Base-by-base conservation (phyloP, 2,113 vertebrate genomes). In the Podarcis cretensis region DNA sequence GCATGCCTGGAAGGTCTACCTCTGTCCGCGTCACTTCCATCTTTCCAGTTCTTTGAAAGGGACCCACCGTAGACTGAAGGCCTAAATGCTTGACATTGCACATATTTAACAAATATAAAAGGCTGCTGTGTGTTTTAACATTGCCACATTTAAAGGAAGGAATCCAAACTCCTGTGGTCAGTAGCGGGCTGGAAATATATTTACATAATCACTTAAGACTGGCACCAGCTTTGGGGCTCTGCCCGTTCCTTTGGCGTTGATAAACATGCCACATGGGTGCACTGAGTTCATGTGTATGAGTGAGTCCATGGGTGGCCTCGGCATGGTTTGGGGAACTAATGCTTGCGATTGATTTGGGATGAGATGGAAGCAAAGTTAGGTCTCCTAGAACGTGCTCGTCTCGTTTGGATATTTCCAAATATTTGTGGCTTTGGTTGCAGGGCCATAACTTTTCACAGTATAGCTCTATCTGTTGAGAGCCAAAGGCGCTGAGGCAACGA, bases 21-120 rank as follows among this genome's bases (percentile, higher is more conserved):
- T 80, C 69, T 21, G 83, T 59, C 84, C 80, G 86, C 89, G 88
- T 89, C 75, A 2, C 21, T 57, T 91, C 37, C 77, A 0, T 88
- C 76, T 90, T 83, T 86, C 87, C 12, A 9, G 83, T 74, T 65
- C 89, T 80, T 48, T 37, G 37, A 54, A 66, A 74, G n/a, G 68
- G 27, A 43, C 35, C 76, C 48, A 20, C 57, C 32, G 75, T 74
- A 86, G 21, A 14, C 78, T 91, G 73, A 30, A 86, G 69, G 54
- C 63, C 8, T 3, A 6, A 86, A 63, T 83, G 69, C 20, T n/a
- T 35, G 90, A 93, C 68, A 76, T 6, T 83, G 87, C 76, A 78
- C 84, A 35, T 78, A 86, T 68, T 83, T 79, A 86, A 81, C 59
- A 40, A 76, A 87, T n/a, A 35, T 6, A 69, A 74, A 85, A 73